Evolutionary conservation across 2,113 vertebrate genomes (phyloP), one percentile per base, ranked within the genome.

Genomic region (Crotophaga sulcirostris): DNA sequence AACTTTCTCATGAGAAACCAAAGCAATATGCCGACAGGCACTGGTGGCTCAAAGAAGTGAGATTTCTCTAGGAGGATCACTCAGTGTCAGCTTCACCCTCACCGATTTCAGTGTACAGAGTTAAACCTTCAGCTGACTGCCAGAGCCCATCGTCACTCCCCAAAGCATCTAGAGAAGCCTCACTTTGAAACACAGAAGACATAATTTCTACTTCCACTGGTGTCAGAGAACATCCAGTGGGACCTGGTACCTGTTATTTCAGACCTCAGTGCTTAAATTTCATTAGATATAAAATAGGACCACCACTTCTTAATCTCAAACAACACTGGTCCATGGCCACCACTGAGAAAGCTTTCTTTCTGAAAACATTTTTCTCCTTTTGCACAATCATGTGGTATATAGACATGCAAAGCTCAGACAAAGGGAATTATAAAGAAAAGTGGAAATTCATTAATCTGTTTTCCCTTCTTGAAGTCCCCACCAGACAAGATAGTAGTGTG

Each of bases 291-390:
- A 69, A 91, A 88, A 83, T 1, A 72, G 23, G 29, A 82, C 62
- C 14, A 68, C 3, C 20, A 60, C 7, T 78, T 66, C 47, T 58
- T 69, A 21, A 75, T 54, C 36, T 69, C 77, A 76, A 82, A 51
- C 18, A 86, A 62, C 26, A 79, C 0, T 12, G 10, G 15, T 52
- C 38, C 1, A 1, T 11, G 11, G 33, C n/a, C 40, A 31, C n/a
- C 62, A 49, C 36, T 45, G n/a, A 56, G 42, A 68, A 19, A 75
- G 24, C 6, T 74, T 76, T 85, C 38, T n/a, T 52, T 83, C 51
- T 7, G 7, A 75, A 63, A 85, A 63, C 5, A 36, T 52, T 52
- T n/a, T 82, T 47, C 14, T 87, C 19, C 16, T 56, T 87, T 69
- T 29, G 31, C 31, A 91, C 25, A 64, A 40, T n/a, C 20, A 49